A percentile compares a stretch with the other conserved stretches of the same genome.
Evolutionary conservation across 2,113 vertebrate genomes (phyloP).

Genomic region (Hippocampus mohnikei): DNA sequence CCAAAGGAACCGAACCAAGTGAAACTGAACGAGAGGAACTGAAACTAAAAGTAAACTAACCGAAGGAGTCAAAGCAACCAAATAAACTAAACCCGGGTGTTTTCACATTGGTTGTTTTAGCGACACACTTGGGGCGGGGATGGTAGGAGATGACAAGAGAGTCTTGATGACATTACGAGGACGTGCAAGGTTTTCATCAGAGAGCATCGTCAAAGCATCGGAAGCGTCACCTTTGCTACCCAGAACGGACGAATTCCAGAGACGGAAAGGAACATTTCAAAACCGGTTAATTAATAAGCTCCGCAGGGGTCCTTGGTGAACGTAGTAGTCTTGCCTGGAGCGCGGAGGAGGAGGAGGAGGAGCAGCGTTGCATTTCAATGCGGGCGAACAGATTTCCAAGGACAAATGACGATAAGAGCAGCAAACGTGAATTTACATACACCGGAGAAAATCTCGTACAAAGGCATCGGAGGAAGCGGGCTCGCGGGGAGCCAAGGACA

Average conservation of each 20-base stretch:
- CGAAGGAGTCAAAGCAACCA: not conserved
- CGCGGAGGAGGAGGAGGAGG: not conserved
- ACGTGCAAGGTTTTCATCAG: not conserved
- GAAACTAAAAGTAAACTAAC: not conserved
- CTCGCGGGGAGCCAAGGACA: slow-evolving; percentile 8
- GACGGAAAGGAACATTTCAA: not conserved
- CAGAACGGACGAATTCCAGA: not conserved
- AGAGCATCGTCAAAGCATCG: not conserved
- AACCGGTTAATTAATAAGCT: not conserved
- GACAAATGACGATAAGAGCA: slow-evolving; percentile 4
- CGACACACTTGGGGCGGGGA: no score
- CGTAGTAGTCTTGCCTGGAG: not conserved
- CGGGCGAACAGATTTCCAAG: not conserved
- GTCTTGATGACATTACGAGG: not conserved
- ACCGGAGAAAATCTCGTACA: not conserved
- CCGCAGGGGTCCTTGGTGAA: not conserved
- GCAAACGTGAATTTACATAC: not conserved
- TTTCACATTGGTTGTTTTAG: no score
- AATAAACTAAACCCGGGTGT: not conserved
- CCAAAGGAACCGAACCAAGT: no score
- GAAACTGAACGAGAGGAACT: no score
- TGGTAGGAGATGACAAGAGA: not conserved
- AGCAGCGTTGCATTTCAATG: slow-evolving; percentile 3
- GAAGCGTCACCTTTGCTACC: not conserved
- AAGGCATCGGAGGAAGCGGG: not conserved